Conservation (phyloP, 2,888 invertebrate species). For the Drosophila kokeensis region DNA sequence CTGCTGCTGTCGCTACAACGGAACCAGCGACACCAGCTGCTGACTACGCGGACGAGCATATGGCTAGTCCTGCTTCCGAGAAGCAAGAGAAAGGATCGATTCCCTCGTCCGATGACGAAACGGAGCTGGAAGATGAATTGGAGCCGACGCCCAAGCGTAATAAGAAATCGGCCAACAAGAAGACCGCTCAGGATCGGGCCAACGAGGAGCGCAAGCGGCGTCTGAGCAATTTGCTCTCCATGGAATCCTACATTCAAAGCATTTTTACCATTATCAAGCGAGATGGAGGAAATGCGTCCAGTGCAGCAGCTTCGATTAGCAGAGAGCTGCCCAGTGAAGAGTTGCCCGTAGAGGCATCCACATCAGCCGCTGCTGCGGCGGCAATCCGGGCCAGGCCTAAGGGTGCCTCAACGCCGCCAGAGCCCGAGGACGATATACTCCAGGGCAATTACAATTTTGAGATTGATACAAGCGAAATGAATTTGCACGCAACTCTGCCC, state of each 20-base stretch:
- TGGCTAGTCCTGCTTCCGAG: slow-evolving; percentile 56
- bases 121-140: slow-evolving; percentile 61
- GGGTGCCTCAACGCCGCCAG: slow-evolving; percentile 63
- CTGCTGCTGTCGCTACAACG: neutral
- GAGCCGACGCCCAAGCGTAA: slow-evolving; percentile 59
- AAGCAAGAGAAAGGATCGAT: slow-evolving; percentile 53
- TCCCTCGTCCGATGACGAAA: slow-evolving; percentile 66
- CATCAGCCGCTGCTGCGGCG: slow-evolving; percentile 66
- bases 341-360: slow-evolving; percentile 60
- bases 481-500: slow-evolving; percentile 28
- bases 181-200: slow-evolving; percentile 79
- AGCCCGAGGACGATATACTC: slow-evolving; percentile 43
- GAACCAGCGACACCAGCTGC: slow-evolving; percentile 29
- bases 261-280: slow-evolving; percentile 83
- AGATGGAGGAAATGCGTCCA: slow-evolving; percentile 65
- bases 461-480: slow-evolving; percentile 45
- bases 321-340: slow-evolving; percentile 65
- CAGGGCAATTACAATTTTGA: slow-evolving; percentile 47
- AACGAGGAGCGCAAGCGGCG: slow-evolving; percentile 83
- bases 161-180: slow-evolving; percentile 71
- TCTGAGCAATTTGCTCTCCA: slow-evolving; percentile 81
- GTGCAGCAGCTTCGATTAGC: slow-evolving; percentile 11
- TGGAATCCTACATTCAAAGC: slow-evolving; percentile 84
- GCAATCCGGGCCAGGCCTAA: slow-evolving; percentile 51
- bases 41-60: slow-evolving; percentile 58